Conservation (phyloP, 2,888 invertebrate genomes). For the Platycnemis pennipes region DNA sequence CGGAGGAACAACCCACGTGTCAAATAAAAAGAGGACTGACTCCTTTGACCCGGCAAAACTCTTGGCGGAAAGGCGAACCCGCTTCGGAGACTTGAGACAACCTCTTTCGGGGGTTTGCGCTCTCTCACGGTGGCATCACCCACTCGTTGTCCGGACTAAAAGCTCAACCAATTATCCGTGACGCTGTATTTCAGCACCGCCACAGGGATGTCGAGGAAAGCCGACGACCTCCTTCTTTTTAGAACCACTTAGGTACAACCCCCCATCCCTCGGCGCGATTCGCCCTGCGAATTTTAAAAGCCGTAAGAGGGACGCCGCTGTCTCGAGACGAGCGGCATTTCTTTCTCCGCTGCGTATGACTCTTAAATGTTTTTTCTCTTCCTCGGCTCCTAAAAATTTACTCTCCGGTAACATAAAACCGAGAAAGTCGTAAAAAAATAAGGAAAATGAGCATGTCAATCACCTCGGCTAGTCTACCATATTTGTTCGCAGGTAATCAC, state of each 20-base stretch:
- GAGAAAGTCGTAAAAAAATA: too few relatives aligned
- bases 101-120: neutral
- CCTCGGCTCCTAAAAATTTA: too few relatives aligned
- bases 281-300: neutral
- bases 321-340: neutral
- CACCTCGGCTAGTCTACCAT: too few relatives aligned
- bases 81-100: too few relatives aligned
- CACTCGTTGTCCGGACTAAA: neutral
- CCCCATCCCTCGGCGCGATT: neutral
- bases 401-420: too few relatives aligned
- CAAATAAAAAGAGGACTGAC: too few relatives aligned
- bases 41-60: neutral
- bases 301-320: neutral
- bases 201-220: neutral
- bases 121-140: neutral
- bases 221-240: neutral
- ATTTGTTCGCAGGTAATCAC: too few relatives aligned
- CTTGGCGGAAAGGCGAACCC: neutral
- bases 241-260: neutral
- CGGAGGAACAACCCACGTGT: too few relatives aligned
- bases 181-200: slow-evolving; percentile 14
- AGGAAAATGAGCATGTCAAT: too few relatives aligned
- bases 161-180: slow-evolving; percentile 24
- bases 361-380: neutral
- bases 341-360: neutral